Conservation (phyloP, 2,888 invertebrate species). For the Julus scandinavius region DNA sequence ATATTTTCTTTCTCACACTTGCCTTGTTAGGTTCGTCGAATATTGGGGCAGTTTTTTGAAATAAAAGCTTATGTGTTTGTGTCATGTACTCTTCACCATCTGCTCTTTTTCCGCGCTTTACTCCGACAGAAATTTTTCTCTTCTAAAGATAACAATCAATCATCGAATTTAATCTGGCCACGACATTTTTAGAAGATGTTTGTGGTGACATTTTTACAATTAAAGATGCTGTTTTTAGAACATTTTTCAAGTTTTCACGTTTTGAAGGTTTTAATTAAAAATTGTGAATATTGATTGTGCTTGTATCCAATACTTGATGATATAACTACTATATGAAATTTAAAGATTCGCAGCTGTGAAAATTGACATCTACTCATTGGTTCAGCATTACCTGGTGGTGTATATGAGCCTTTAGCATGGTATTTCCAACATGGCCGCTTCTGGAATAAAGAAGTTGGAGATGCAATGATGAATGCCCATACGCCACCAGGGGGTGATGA, state of each 20-base stretch:
- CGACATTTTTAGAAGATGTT: neutral
- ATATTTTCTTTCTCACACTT: conserved; percentile 48
- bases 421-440: no score
- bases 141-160: conserved; percentile 48
- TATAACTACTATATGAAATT: no score
- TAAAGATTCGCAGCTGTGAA: no score
- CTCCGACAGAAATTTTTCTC: neutral
- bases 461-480: no score
- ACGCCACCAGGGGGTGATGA: no score
- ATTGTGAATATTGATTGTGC: neutral
- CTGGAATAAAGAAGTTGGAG: no score
- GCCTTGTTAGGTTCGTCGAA: conserved; percentile 25
- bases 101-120: conserved; percentile 23
- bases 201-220: neutral
- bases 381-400: no score
- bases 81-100: conserved; percentile 39
- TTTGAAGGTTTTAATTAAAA: neutral
- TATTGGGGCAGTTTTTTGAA: conserved; percentile 44
- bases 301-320: neutral
- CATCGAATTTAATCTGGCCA: conserved; percentile 45
- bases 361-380: no score
- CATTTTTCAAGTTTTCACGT: neutral
- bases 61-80: conserved; percentile 49
- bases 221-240: conserved; percentile 22
- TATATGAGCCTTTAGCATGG: no score